Evolutionary conservation across 30 jellyfish, hydroid and myxozoan species (phyloP), one percentile per base, ranked within the genome.

Genomic region (Mastigias papua): DNA sequence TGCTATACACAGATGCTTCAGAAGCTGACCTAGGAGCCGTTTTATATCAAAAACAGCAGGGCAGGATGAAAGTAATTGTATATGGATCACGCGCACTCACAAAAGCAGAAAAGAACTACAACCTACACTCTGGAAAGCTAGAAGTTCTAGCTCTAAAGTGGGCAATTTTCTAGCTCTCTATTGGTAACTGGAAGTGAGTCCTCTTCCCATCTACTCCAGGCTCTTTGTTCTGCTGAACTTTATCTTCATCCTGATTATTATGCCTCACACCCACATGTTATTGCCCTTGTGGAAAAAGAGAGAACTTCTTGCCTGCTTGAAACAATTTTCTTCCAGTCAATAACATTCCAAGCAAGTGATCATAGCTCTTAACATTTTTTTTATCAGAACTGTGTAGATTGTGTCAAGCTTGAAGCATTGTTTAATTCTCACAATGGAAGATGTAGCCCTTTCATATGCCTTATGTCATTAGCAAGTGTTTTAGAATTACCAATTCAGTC

Each of bases 401-500:
- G n/a, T 60, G 32, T 60, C 21, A 60, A 60, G 72, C n/a, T 60
- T 5, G 72, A 60, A 21, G 72, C 72, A 60, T 21, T 19, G 21
- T 21, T 5, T 5, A 60, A 60, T 60, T 60, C 10, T 60, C 8
- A 5, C 10, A 19, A 19, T 21, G 17, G n/a, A 60, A 60, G 72
- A 27, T 60, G 72, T 10, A 60, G 72, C 33, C 72, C 29, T 21
- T 60, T 60, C 6, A 60, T 60, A 22, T 60, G n/a, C 72, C 72
- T 60, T 7, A 60, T 60, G 72, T 10, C 72, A 5, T 7, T 60
- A 5, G 10, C 72, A 60, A 60, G n/a, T 60, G 72, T 60, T 27
- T 9, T 60, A 19, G 72, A 21, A 7, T 19, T 60, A 19, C 72
- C 29, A 60, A 27, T 60, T 60, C 29, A 5, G 8, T 60, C 72